These are phyloP conservation scores for Ernsta delagoae DNA, from an alignment of 2,888 invertebrate genomes.

Conservation along the genomic window DNA sequence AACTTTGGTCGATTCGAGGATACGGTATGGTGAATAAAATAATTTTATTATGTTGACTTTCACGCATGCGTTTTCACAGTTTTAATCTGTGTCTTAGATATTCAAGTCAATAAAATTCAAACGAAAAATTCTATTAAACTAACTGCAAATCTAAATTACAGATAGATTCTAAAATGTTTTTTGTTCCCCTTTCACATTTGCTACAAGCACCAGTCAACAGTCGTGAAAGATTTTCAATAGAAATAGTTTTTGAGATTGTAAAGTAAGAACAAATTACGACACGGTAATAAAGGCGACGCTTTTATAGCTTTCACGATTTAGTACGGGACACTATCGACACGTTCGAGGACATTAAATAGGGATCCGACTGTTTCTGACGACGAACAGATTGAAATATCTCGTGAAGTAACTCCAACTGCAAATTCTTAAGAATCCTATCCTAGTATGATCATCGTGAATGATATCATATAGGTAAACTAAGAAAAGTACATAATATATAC, in stretches of 20 bases:
- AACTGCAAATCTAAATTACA: neutral
- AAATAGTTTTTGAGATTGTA: conserved; percentile 40
- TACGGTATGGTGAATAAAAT: neutral
- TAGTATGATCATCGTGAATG: too few species aligned
- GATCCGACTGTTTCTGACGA: conserved; percentile 55
- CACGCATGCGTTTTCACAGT: too few species aligned
- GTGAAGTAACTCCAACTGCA: neutral
- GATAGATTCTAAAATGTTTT: conserved; percentile 15
- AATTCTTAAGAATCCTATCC: too few species aligned
- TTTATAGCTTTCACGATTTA: conserved; percentile 61
- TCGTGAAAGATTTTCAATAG: conserved; percentile 43
- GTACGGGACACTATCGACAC: conserved; percentile 58
- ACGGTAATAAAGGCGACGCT: conserved; percentile 58
- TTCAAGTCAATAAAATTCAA: too few species aligned
- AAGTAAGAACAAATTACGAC: conserved; percentile 50
- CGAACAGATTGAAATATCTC: conserved; percentile 43
- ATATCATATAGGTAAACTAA: too few species aligned
- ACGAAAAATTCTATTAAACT: too few species aligned
- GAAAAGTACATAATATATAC: too few species aligned
- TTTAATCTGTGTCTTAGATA: too few species aligned
- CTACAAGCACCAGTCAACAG: neutral
- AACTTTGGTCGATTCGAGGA: neutral
- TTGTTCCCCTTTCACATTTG: conserved; percentile 5
- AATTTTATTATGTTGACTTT: too few species aligned
- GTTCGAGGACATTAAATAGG: conserved; percentile 60